Evolutionary conservation across 2,797 vertebrate genomes (phyloP), one percentile per base, ranked within the genome.

Genomic region (Knipowitschia caucasica): DNA sequence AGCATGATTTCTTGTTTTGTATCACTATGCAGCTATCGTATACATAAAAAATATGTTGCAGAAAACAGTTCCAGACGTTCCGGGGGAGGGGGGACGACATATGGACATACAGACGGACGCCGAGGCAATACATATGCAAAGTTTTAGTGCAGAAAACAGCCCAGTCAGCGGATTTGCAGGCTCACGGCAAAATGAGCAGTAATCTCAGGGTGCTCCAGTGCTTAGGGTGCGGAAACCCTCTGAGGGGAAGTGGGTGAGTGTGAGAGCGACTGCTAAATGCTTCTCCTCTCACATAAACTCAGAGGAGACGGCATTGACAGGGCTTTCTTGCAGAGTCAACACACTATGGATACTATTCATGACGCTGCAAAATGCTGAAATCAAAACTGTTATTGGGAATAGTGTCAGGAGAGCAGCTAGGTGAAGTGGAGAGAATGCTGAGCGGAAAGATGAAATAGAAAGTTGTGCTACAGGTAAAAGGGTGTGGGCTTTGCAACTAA

Each of bases 71-170:
- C n/a, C n/a, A n/a, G n/a, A n/a, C n/a, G n/a, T n/a, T n/a, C n/a
- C n/a, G n/a, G n/a, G n/a, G n/a, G n/a, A n/a, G n/a, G n/a, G n/a
- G n/a, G 46, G 65, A 43, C 43, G 51, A 65, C 39, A 56, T 52
- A 44, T n/a, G 9, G 51, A 52, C 25, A 49, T 12, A 62, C 66
- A 64, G 50, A 53, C 47, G 54, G 15, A 58, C 55, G 62, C 38
- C 65, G 52, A 78, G 72, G 67, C 71, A 66, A 73, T 75, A 75
- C 58, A 77, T 83, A 88, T 80, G 77, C 81, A 86, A 84, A 85
- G 79, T 78, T 75, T 72, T 72, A 55, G 59, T 72, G 73, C 59
- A 50, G 56, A 39, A 79, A 86, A 75, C 67, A 53, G 83, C 86
- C 62, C 73, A 56, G 68, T 90, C 87, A 89, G 86, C 84, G 85